A percentile compares a stretch with the other conserved stretches of the same genome.
Evolutionary conservation across 2,113 vertebrate genomes (phyloP).

Genomic region (Gracilinanus agilis): DNA sequence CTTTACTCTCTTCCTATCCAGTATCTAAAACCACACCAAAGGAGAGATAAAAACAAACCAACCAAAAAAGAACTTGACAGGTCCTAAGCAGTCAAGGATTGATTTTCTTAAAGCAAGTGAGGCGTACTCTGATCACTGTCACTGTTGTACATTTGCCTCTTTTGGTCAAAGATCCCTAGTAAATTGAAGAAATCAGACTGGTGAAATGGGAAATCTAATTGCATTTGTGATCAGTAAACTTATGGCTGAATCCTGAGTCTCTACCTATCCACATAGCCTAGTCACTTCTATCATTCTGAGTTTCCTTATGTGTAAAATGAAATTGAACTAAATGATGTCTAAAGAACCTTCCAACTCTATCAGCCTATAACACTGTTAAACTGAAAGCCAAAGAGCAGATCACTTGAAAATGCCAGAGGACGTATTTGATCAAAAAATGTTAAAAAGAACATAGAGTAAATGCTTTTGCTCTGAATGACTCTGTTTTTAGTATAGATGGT

Average conservation of each 20-base stretch:
- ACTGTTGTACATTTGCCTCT: neutral
- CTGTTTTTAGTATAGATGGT: neutral
- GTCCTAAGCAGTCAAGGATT: neutral
- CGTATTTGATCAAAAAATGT: neutral
- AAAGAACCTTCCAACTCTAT: neutral
- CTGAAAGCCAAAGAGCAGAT: neutral
- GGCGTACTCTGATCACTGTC: neutral
- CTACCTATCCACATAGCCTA: neutral
- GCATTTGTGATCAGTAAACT: neutral
- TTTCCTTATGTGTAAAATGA: neutral
- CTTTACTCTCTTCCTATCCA: neutral
- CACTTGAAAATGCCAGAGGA: neutral
- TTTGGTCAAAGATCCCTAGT: neutral
- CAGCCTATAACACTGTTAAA: neutral
- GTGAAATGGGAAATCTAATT: neutral
- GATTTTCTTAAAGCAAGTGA: neutral
- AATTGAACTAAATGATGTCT: neutral
- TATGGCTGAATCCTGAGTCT: neutral
- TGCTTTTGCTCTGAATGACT: slow-evolving; percentile 8
- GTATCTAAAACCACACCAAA: neutral
- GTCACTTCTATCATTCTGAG: neutral
- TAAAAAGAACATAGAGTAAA: neutral
- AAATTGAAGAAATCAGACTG: neutral
- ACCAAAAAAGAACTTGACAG: neutral
- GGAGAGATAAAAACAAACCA: neutral